Evolutionary conservation across 1,140 invertebrate genomes (phyloP).

Genomic region (Gyrodactylus salaris): DNA sequence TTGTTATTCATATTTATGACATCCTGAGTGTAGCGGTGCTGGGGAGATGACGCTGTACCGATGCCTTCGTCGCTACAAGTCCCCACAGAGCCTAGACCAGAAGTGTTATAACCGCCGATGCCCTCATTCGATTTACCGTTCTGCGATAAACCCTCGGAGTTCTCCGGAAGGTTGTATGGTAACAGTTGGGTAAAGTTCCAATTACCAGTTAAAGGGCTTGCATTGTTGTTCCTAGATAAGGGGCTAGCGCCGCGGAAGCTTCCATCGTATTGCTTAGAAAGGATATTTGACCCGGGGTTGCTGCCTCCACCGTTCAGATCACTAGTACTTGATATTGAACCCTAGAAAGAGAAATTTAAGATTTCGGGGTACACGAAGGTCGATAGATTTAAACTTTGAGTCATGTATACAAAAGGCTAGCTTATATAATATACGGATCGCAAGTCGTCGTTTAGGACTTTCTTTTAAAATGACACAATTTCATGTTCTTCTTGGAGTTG

Average conservation of each 20-base stretch:
- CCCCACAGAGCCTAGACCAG: neutral
- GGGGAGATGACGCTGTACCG: neutral
- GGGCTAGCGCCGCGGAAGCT: neutral
- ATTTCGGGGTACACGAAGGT: too few relatives aligned
- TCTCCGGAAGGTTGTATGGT: neutral
- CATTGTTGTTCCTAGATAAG: neutral
- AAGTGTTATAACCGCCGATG: neutral
- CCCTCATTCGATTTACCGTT: neutral
- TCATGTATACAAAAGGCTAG: too few relatives aligned
- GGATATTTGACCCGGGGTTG: too few relatives aligned
- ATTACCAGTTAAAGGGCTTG: neutral
- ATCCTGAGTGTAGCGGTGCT: neutral
- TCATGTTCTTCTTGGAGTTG: too few relatives aligned
- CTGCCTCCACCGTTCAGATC: neutral
- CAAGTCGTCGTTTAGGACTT: too few relatives aligned
- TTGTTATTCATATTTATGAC: neutral
- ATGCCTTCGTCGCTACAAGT: neutral
- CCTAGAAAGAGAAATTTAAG: neutral
- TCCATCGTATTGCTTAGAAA: neutral
- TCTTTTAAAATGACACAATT: too few relatives aligned
- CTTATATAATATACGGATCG: too few relatives aligned
- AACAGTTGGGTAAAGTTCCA: neutral
- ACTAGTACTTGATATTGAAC: neutral
- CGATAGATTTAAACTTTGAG: too few relatives aligned
- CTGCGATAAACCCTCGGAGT: neutral